phyloP scores from a whole-genome alignment of 1,140 invertebrate species.

The Idris sp. region DNA sequence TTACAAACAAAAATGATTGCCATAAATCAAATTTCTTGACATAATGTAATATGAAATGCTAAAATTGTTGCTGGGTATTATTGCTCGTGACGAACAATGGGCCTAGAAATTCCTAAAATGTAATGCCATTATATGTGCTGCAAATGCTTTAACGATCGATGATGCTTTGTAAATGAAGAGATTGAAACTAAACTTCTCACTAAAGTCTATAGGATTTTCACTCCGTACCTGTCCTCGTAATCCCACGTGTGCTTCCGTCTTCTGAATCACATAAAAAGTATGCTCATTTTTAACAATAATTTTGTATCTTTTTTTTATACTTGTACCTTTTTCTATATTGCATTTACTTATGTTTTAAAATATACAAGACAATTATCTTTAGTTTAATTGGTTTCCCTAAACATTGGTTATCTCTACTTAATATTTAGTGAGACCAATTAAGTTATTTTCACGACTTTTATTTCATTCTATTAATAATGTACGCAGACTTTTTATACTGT shows the following conservation, averaged over 20 bases:
- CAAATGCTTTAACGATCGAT: conserved; percentile 56
- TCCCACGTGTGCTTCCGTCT: conserved; percentile 81
- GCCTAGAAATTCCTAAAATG: conserved; percentile 43
- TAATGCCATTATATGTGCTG: conserved; percentile 46
- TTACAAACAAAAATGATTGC: too few species aligned
- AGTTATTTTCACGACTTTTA: too few species aligned
- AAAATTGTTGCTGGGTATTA: conserved; percentile 28
- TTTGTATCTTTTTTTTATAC: conserved; percentile 1
- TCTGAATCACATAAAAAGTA: conserved; percentile 74
- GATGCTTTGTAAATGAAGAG: conserved; percentile 56
- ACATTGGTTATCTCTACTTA: too few species aligned
- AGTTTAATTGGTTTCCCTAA: too few species aligned
- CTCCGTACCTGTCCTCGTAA: conserved; percentile 81
- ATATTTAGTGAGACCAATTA: too few species aligned
- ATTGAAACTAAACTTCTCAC: conserved; percentile 61
- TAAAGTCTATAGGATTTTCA: conserved; percentile 57
- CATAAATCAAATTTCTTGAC: too few species aligned
- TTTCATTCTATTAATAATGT: too few species aligned
- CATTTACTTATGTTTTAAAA: too few species aligned
- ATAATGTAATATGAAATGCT: conserved; percentile 45
- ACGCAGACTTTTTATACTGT: too few species aligned
- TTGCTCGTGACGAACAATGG: conserved; percentile 38
- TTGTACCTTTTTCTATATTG: too few species aligned
- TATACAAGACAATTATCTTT: too few species aligned
- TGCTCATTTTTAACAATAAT: too few species aligned